Percentiles rank a stretch among this genome's conserved stretches.
Conservation (phyloP, 2,113 vertebrate species). For the Tachysurus vachellii region DNA sequence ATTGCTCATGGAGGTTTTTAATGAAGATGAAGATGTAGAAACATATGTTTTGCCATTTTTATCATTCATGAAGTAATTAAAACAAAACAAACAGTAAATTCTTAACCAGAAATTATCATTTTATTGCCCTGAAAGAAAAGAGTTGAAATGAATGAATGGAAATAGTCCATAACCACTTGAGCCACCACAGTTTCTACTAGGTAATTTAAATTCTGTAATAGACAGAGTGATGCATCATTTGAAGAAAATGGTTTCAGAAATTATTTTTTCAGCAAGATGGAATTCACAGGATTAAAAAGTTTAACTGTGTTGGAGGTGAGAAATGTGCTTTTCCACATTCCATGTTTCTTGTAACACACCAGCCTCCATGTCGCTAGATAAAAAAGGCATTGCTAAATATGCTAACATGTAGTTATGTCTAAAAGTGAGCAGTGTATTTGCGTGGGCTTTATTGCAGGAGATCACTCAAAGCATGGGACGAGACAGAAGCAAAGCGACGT, state of each 20-base stretch:
- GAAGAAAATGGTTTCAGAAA: not conserved
- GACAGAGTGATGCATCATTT: not conserved
- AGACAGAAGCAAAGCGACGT: not conserved
- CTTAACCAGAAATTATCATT: not conserved
- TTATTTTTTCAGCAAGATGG: not conserved
- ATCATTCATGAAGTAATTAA: not conserved
- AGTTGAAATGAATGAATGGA: not conserved
- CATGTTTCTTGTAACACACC: not conserved
- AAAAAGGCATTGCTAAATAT: not conserved
- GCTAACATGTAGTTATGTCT: slow-evolving; percentile 33
- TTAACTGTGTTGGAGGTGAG: not conserved
- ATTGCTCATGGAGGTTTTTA: not conserved
- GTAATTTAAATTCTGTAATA: not conserved
- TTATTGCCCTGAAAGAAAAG: not conserved
- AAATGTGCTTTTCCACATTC: not conserved
- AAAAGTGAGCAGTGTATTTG: slow-evolving; percentile 19
- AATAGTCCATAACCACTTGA: too few relatives aligned
- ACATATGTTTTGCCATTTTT: not conserved
- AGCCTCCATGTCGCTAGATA: slow-evolving; percentile 19
- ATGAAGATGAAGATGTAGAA: not conserved
- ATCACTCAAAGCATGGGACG: slow-evolving; percentile 13
- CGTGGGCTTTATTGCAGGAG: slow-evolving; percentile 30
- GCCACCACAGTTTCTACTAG: not conserved
- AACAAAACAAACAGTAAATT: not conserved
- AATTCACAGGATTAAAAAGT: not conserved